A percentile compares a stretch with the other conserved stretches of the same genome.
Evolutionary conservation across 2,113 vertebrate species (phyloP).

Genomic region (Gallinago media): DNA sequence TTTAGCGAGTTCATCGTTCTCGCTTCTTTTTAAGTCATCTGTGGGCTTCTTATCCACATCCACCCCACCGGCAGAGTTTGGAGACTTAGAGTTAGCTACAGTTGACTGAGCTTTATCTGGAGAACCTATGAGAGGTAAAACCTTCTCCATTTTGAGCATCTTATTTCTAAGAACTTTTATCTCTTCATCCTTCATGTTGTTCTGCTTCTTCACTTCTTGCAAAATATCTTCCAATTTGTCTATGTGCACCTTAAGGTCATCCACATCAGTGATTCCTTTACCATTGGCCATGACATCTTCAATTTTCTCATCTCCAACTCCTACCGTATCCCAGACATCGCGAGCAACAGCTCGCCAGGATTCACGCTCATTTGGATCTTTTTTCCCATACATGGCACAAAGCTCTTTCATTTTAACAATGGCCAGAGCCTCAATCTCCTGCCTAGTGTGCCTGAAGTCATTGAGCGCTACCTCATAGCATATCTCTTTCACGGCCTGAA

Average conservation of each 20-base stretch:
- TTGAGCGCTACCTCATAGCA: conserved; percentile 99
- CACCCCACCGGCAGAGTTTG: not conserved
- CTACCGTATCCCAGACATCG: conserved; percentile 98
- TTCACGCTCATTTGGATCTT: conserved; percentile 96
- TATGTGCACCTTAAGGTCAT: conserved; percentile 96
- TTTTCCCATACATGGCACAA: conserved; percentile 93
- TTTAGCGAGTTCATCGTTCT: conserved; percentile 60
- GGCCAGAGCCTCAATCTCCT: conserved; percentile 98
- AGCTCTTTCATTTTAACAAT: conserved; percentile 99
- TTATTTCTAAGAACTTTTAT: conserved; percentile 93
- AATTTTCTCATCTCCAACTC: conserved; percentile 93
- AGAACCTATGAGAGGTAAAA: conserved; percentile 90
- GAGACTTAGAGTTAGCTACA: conserved; percentile 26
- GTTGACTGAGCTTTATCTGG: conserved; percentile 76
- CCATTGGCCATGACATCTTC: conserved; percentile 87
- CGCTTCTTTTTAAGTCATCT: conserved; percentile 57
- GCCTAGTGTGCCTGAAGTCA: conserved; percentile 94
- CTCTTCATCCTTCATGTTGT: conserved; percentile 98
- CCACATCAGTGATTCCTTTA: conserved; percentile 85
- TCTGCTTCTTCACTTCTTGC: conserved; percentile 98
- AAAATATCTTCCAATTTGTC: conserved; percentile 97
- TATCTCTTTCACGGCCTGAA: conserved; percentile 99
- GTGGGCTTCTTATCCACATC: conserved; percentile 12
- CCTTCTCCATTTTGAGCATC: conserved; percentile 99
- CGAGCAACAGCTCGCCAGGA: conserved; percentile 96